Conservation (phyloP, 2,797 vertebrate species). For the Natrix natrix region DNA sequence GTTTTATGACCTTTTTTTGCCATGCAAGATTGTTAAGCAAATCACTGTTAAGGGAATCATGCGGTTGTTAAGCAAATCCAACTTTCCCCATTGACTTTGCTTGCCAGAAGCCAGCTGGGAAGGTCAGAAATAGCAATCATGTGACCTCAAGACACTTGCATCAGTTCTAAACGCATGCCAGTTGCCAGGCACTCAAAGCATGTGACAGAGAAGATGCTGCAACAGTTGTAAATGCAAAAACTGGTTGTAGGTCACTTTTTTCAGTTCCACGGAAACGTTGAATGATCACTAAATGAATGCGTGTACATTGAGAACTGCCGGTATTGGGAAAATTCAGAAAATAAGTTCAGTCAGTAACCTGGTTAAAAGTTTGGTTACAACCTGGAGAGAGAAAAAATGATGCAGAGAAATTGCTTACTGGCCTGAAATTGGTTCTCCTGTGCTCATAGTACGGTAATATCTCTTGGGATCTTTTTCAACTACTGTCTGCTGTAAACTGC, state of each 20-base stretch:
- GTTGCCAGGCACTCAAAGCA: not conserved
- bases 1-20: not conserved
- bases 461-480: not conserved
- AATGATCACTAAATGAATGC: not conserved
- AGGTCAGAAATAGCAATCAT: not conserved
- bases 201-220: not conserved
- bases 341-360: not conserved
- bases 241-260: not conserved
- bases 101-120: not conserved
- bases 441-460: not conserved
- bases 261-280: not conserved
- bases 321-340: not conserved
- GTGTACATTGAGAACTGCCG: not conserved
- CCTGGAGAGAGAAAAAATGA: conserved; percentile 1
- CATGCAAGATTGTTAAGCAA: not conserved
- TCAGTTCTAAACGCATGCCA: not conserved
- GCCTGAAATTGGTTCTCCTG: not conserved
- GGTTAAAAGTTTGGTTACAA: not conserved
- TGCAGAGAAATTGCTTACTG: not conserved
- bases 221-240: not conserved
- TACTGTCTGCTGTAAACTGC: not conserved
- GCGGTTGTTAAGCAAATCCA: not conserved
- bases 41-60: not conserved
- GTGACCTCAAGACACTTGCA: not conserved
- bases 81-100: not conserved